Evolutionary conservation across 2,888 invertebrate species (phyloP).

Genomic region (Drosophila gaucha): DNA sequence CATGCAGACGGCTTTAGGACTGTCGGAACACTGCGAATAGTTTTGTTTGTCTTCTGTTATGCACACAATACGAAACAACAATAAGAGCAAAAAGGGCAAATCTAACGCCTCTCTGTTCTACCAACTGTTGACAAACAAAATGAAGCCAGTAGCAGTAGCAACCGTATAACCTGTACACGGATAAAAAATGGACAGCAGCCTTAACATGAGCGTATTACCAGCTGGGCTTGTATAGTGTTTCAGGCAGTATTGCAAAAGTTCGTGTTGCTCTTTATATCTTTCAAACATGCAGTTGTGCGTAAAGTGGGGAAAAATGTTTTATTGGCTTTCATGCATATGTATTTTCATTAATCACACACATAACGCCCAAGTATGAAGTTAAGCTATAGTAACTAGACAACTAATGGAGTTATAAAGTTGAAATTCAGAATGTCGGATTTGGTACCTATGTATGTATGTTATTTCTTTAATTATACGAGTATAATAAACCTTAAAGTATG

Average conservation of each 20-base stretch:
- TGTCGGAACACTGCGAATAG: constrained; percentile 32
- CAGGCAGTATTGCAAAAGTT: too few relatives aligned
- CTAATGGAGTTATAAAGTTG: too few relatives aligned
- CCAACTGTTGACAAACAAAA: constrained; percentile 58
- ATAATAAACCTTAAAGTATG: too few relatives aligned
- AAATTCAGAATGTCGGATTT: too few relatives aligned
- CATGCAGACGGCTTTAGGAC: constrained; percentile 32
- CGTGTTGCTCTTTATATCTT: neutral
- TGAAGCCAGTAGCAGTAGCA: constrained; percentile 23
- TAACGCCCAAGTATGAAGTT: too few relatives aligned
- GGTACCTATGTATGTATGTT: too few relatives aligned
- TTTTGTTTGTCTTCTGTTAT: constrained; percentile 34
- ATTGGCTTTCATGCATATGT: too few relatives aligned
- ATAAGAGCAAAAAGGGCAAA: constrained; percentile 12
- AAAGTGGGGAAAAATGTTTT: too few relatives aligned
- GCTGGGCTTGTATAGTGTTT: neutral
- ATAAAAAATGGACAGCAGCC: constrained; percentile 4
- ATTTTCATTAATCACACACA: too few relatives aligned
- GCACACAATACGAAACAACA: constrained; percentile 35
- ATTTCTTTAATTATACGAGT: too few relatives aligned
- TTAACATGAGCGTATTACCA: constrained; percentile 12
- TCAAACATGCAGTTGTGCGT: too few relatives aligned
- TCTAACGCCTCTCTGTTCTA: constrained; percentile 19
- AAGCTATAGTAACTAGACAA: too few relatives aligned
- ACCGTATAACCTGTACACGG: constrained; percentile 10